phyloP scores from a whole-genome alignment of 2,888 invertebrate genomes.

The Ophioninae sp. region DNA sequence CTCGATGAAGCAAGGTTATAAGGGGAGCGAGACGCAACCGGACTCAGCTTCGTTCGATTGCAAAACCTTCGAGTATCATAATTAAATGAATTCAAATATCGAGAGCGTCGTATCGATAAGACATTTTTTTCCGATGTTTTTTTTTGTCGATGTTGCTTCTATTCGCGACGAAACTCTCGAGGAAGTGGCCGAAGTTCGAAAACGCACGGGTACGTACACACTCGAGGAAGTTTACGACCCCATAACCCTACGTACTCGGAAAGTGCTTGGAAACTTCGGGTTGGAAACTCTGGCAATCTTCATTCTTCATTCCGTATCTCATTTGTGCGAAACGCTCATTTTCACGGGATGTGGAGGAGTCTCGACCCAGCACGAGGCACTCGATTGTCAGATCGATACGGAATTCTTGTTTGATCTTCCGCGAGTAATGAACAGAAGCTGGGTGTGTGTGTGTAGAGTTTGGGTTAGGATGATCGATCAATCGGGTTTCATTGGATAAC shows the following conservation, averaged over 20 bases:
- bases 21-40: not conserved
- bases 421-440: not conserved
- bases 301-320: conserved; percentile 2
- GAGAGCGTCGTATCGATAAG: not conserved
- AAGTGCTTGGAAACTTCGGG: conserved; percentile 21
- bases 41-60: not conserved
- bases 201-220: not conserved
- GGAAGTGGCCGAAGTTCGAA: not conserved
- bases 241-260: conserved; percentile 2
- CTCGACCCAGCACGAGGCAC: not conserved
- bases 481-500: no score
- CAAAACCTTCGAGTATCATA: not conserved
- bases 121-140: not conserved
- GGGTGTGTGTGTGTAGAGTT: not conserved
- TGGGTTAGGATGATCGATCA: not conserved
- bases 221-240: conserved; percentile 20
- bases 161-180: not conserved
- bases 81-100: not conserved
- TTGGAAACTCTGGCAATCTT: conserved; percentile 21
- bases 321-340: conserved; percentile 14
- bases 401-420: not conserved
- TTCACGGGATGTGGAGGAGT: not conserved
- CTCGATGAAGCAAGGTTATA: not conserved
- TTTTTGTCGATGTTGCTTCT: not conserved
- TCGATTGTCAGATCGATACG: not conserved